Conservation (phyloP, 1,140 invertebrate genomes). For the Piezodorus guildinii region DNA sequence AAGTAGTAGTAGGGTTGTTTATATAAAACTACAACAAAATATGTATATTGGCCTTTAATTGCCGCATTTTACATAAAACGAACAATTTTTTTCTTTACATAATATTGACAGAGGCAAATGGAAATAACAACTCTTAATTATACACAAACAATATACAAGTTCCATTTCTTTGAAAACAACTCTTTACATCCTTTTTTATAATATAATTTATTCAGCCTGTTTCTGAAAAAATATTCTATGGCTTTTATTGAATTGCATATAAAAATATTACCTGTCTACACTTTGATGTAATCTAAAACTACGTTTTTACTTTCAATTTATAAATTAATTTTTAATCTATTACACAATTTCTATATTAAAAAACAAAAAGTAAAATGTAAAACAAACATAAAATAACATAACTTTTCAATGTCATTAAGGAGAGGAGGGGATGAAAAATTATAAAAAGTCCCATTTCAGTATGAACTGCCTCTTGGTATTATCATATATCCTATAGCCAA, state of each 20-base stretch:
- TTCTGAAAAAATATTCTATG: constrained; percentile 10
- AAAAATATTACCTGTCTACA: constrained; percentile 25
- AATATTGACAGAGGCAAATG: constrained; percentile 22
- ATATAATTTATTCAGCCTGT: not conserved
- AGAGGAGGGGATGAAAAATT: not conserved
- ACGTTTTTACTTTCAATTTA: constrained; percentile 17
- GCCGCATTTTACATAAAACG: constrained; percentile 25
- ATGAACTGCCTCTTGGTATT: too few relatives aligned
- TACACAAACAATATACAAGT: constrained; percentile 25
- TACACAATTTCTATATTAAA: constrained; percentile 7
- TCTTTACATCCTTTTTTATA: constrained; percentile 5
- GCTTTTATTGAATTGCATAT: constrained; percentile 18
- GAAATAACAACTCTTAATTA: constrained; percentile 21
- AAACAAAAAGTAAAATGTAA: constrained; percentile 6
- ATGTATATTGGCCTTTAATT: constrained; percentile 16
- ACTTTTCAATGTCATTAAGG: not conserved
- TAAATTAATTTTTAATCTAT: constrained; percentile 16
- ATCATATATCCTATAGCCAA: too few relatives aligned
- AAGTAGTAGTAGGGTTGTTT: too few relatives aligned
- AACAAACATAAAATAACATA: not conserved
- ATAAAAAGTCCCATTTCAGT: not conserved
- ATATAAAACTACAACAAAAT: not conserved
- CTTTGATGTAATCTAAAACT: constrained; percentile 18
- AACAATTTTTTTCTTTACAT: constrained; percentile 24
- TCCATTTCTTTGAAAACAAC: constrained; percentile 12